Conservation (phyloP, 2,797 vertebrate species). For the Staurois parvus region DNA sequence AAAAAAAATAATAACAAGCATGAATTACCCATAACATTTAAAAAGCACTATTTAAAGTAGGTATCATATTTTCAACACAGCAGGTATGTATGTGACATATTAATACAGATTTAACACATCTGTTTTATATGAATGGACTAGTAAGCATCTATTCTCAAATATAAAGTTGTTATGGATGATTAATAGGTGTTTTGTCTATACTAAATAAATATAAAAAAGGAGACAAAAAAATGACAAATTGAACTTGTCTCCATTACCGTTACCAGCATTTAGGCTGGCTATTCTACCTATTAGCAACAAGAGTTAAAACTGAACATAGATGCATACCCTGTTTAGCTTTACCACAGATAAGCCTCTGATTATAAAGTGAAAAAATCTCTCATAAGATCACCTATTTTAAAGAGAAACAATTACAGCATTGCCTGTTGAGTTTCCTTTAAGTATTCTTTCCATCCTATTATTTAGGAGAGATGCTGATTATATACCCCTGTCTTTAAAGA, state of each 20-base stretch:
- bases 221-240: not conserved
- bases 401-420: not conserved
- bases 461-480: conserved; percentile 11
- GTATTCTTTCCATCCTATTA: not conserved
- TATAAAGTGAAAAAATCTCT: conserved; percentile 42
- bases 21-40: too few relatives aligned
- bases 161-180: too few relatives aligned
- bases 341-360: conserved; percentile 27
- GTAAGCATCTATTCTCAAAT: too few relatives aligned
- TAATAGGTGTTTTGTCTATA: too few relatives aligned
- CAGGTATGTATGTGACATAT: too few relatives aligned
- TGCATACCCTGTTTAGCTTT: conserved; percentile 12
- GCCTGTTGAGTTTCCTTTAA: not conserved
- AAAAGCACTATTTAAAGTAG: too few relatives aligned
- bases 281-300: conserved; percentile 2
- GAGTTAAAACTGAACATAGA: not conserved
- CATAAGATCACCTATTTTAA: conserved; percentile 34
- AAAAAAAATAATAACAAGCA: too few relatives aligned
- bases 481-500: conserved; percentile 24
- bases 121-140: too few relatives aligned
- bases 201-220: too few relatives aligned
- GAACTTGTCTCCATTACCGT: not conserved
- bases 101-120: too few relatives aligned
- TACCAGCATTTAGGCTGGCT: not conserved
- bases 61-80: too few relatives aligned